A percentile compares a stretch with the other conserved stretches of the same genome.
Conservation (phyloP, 1,140 invertebrate genomes). For the Trichonephila inaurata region DNA sequence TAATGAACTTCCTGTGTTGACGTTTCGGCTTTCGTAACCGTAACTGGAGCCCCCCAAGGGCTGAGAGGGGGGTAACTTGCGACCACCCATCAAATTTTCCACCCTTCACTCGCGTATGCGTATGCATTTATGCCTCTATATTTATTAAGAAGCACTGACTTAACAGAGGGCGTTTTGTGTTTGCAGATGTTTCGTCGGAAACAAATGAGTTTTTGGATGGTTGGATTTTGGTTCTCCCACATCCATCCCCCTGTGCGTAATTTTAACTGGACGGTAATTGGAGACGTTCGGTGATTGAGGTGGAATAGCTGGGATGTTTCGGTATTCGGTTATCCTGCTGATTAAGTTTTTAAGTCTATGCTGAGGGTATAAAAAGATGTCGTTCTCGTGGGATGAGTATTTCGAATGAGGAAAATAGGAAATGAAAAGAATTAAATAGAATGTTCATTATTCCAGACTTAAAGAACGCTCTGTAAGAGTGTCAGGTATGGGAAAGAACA, state of each 20-base stretch:
- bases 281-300: neutral
- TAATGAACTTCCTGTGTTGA: constrained; percentile 72
- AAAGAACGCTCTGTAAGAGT: neutral
- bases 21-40: constrained; percentile 57
- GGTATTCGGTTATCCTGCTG: neutral
- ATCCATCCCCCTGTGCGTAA: neutral
- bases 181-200: constrained; percentile 34
- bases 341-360: neutral
- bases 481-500: no score
- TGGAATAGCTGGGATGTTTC: neutral
- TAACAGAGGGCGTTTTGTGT: constrained; percentile 40
- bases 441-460: neutral
- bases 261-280: constrained; percentile 27
- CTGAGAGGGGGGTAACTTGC: neutral
- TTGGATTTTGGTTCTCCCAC: neutral
- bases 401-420: neutral
- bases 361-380: neutral
- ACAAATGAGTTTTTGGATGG: constrained; percentile 54
- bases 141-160: neutral
- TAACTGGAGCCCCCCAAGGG: constrained; percentile 26
- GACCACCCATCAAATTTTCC: constrained; percentile 54
- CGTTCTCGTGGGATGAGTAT: neutral
- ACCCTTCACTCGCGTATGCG: constrained; percentile 26
- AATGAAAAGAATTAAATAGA: neutral
- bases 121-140: constrained; percentile 47